Conservation (phyloP, 2,113 vertebrate species). For the Caloenas nicobarica region DNA sequence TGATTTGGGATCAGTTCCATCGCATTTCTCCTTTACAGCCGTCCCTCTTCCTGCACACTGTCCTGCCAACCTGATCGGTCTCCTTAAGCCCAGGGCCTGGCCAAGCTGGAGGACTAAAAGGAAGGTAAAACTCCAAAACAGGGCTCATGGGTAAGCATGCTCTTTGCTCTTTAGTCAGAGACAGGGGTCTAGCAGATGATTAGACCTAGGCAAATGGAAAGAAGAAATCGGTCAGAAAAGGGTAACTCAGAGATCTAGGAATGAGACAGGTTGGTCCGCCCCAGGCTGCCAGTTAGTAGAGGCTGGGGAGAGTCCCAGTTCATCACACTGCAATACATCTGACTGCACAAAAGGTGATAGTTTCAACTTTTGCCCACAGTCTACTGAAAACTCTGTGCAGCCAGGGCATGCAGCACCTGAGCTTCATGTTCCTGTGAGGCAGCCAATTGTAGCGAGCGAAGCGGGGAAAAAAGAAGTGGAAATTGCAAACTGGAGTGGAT, state of each 20-base stretch:
- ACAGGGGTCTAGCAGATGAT: background rate
- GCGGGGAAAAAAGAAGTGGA: background rate
- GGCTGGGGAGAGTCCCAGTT: background rate
- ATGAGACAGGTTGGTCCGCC: background rate
- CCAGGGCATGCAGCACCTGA: background rate
- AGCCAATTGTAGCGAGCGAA: background rate
- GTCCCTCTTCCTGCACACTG: background rate
- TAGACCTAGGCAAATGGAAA: background rate
- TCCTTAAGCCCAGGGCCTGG: background rate
- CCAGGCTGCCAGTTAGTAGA: background rate
- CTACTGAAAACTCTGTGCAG: background rate
- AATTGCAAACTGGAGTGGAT: background rate
- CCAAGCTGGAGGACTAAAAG: background rate
- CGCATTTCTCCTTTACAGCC: background rate
- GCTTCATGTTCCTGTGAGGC: fast-evolving
- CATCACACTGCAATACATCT: background rate
- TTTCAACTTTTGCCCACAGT: background rate
- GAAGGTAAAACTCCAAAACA: background rate
- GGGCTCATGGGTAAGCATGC: background rate
- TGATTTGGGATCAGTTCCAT: background rate
- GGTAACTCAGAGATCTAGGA: background rate
- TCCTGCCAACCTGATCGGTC: background rate
- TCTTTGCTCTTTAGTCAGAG: background rate
- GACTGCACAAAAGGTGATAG: background rate
- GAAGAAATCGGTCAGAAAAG: background rate